Percentiles rank a stretch among this genome's conserved stretches.
phyloP scores from a whole-genome alignment of 1,140 invertebrate genomes.

The Paraescarpia echinospica region DNA sequence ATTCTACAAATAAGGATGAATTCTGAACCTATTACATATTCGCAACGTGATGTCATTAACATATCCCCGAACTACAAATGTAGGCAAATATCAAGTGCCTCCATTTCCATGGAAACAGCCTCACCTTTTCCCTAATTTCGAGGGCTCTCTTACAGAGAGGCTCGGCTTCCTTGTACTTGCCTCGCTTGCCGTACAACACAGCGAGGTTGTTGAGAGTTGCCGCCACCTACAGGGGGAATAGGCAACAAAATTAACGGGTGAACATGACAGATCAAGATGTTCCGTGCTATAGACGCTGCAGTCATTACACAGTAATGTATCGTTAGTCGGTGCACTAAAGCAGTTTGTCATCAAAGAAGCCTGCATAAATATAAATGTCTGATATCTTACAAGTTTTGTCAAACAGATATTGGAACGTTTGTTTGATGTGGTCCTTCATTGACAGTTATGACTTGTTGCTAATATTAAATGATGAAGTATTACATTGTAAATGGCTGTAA shows the following conservation, averaged over 20 bases:
- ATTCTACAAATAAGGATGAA: no score
- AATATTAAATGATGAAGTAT: neutral
- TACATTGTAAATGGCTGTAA: neutral
- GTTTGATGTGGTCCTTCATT: neutral
- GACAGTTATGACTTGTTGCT: neutral
- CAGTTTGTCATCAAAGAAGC: neutral
- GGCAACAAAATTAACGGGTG: neutral
- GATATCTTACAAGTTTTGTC: neutral
- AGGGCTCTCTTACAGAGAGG: conserved; percentile 97
- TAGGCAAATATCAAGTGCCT: neutral
- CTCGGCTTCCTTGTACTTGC: conserved; percentile 97
- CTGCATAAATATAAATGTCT: neutral
- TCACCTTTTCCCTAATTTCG: conserved; percentile 93
- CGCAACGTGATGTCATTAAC: neutral
- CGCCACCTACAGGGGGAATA: conserved; percentile 60
- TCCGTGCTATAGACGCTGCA: neutral
- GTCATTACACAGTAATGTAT: no score
- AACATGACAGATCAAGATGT: neutral
- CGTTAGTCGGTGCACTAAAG: no score
- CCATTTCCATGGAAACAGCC: neutral
- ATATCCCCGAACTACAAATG: neutral
- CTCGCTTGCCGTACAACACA: conserved; percentile 91
- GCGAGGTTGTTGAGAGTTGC: conserved; percentile 93
- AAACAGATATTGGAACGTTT: neutral
- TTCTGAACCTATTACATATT: no score